Conservation (phyloP, 1,140 invertebrate species). For the Daktulosphaira vitifoliae region DNA sequence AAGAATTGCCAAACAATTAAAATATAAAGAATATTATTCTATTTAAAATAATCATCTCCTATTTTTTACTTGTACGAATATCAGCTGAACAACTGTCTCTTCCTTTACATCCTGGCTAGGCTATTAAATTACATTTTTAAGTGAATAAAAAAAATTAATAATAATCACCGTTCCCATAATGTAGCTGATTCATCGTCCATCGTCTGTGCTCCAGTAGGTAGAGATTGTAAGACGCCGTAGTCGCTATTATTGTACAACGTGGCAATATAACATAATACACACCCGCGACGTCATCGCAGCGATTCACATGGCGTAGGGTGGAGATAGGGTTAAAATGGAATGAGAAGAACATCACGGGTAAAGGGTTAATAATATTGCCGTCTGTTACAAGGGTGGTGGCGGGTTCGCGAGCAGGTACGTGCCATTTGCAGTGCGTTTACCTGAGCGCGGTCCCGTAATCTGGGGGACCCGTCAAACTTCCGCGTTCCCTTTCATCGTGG, state of each 20-base stretch:
- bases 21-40: no score
- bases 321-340: slow-evolving; percentile 23
- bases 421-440: slow-evolving; percentile 3
- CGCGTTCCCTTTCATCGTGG: slow-evolving; percentile 34
- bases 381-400: slow-evolving; percentile 18
- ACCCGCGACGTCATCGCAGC: not conserved
- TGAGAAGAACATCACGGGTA: slow-evolving; percentile 13
- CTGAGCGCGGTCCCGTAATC: slow-evolving; percentile 21
- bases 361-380: slow-evolving; percentile 32
- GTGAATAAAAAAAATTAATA: no score
- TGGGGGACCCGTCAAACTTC: slow-evolving; percentile 30
- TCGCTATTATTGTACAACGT: not conserved
- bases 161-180: not conserved
- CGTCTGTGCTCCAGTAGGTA: not conserved
- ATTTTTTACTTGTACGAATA: no score
- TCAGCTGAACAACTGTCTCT: slow-evolving; percentile 2
- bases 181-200: slow-evolving; percentile 25
- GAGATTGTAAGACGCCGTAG: no score
- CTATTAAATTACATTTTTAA: slow-evolving; percentile 22
- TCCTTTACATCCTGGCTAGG: not conserved
- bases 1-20: no score
- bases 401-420: slow-evolving; percentile 19
- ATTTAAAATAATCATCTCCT: no score
- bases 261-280: not conserved
- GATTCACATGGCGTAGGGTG: slow-evolving; percentile 11